Evolutionary conservation across 2,113 vertebrate species (phyloP).

Genomic region (Pelmatolapia mariae): DNA sequence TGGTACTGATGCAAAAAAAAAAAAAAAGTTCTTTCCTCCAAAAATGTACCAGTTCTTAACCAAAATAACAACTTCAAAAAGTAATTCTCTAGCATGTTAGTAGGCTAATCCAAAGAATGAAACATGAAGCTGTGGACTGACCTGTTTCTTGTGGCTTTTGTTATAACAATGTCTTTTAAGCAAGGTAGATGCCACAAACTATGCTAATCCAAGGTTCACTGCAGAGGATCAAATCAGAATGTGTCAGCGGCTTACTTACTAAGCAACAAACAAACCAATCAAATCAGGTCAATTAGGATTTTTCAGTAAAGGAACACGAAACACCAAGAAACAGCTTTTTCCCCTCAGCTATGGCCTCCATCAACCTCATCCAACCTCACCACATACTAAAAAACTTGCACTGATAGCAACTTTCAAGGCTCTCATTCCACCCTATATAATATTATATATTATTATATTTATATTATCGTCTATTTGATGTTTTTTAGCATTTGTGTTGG

Average conservation of each 20-base stretch:
- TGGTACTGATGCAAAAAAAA: neutral
- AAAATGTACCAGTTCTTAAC: neutral
- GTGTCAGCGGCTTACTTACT: neutral
- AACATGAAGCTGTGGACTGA: neutral
- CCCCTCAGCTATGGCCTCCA: neutral
- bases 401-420: neutral
- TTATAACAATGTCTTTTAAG: neutral
- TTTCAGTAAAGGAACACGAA: neutral
- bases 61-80: neutral
- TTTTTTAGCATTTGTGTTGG: neutral
- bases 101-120: neutral
- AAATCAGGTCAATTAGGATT: neutral
- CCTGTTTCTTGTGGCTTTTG: neutral
- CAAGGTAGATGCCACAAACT: neutral
- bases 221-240: neutral
- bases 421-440: neutral
- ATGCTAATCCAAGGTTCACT: neutral
- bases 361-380: neutral
- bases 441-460: neutral
- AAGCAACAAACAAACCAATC: neutral
- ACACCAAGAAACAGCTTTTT: neutral
- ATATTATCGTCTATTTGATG: neutral
- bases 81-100: neutral
- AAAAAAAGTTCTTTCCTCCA: neutral
- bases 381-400: neutral